phyloP scores from a whole-genome alignment of 2,797 vertebrate species.

The Heteromormyrus szaboi region DNA sequence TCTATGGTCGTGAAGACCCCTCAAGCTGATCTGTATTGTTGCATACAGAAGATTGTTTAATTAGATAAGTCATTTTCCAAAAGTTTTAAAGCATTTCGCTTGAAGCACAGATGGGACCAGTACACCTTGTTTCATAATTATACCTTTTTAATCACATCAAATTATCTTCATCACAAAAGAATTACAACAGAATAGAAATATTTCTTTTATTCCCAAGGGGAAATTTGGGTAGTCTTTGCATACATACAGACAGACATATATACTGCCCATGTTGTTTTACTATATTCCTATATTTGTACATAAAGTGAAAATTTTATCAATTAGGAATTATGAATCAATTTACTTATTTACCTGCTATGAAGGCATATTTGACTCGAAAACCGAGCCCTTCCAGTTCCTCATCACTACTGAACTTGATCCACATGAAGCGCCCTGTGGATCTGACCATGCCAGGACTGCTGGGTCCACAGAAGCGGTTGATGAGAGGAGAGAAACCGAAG shows the following conservation, averaged over 20 bases:
- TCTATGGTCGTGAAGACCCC: neutral
- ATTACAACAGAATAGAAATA: neutral
- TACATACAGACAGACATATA: neutral
- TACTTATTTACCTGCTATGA: conserved; percentile 80
- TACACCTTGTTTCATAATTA: neutral
- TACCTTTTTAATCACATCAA: neutral
- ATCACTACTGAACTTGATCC: conserved; percentile 96
- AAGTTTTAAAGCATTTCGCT: neutral
- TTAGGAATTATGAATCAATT: neutral
- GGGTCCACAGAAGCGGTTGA: conserved; percentile 87
- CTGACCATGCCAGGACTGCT: conserved; percentile 84
- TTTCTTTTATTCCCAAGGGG: neutral
- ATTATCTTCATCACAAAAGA: neutral
- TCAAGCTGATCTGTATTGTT: neutral
- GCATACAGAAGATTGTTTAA: neutral
- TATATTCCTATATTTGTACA: neutral
- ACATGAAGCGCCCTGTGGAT: conserved; percentile 97
- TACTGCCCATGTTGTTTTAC: neutral
- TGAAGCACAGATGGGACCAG: neutral
- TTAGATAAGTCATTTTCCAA: neutral
- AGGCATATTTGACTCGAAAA: conserved; percentile 90
- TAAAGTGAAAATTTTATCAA: neutral
- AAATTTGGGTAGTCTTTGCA: neutral
- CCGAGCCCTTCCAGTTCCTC: conserved; percentile 94
- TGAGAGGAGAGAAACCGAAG: conserved; percentile 91